A percentile compares a stretch with the other conserved stretches of the same genome.
Conservation (phyloP, 2,113 vertebrate genomes). For the Callospermophilus lateralis region DNA sequence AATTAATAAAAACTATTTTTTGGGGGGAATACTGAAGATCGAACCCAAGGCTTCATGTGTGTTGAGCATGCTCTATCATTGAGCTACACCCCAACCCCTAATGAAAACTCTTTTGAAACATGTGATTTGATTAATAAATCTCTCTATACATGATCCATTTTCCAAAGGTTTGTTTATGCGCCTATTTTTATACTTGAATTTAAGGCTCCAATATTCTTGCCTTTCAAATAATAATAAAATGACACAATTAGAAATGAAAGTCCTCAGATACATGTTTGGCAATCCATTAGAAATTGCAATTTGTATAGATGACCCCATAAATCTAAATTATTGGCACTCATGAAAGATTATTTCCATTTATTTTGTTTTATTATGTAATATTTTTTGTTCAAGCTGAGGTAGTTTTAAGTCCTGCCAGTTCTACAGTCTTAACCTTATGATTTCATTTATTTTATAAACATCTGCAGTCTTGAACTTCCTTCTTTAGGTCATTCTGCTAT, state of each 20-base stretch:
- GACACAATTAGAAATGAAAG: conserved; percentile 78
- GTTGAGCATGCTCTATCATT: neutral
- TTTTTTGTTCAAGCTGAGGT: conserved; percentile 71
- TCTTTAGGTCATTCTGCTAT: conserved; percentile 65
- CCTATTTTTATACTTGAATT: conserved; percentile 82
- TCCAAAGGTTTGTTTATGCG: conserved; percentile 80
- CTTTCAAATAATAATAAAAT: conserved; percentile 79
- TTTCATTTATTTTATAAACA: conserved; percentile 82
- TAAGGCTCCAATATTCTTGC: conserved; percentile 82
- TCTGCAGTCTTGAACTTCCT: conserved; percentile 39
- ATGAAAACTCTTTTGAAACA: conserved; percentile 72
- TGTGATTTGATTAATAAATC: conserved; percentile 62
- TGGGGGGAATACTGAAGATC: neutral
- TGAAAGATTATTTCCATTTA: conserved; percentile 84
- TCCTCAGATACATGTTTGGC: conserved; percentile 77
- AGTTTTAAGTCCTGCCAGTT: conserved; percentile 79
- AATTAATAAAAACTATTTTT: conserved; percentile 71
- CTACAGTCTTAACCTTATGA: conserved; percentile 78
- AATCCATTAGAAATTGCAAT: conserved; percentile 82
- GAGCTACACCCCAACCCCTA: neutral
- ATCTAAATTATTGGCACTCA: conserved; percentile 82
- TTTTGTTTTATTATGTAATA: conserved; percentile 85
- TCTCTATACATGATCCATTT: conserved; percentile 54
- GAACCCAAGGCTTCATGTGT: neutral
- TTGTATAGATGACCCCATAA: conserved; percentile 82